phyloP scores from a whole-genome alignment of 2,888 invertebrate species.

The Plebejus anna region DNA sequence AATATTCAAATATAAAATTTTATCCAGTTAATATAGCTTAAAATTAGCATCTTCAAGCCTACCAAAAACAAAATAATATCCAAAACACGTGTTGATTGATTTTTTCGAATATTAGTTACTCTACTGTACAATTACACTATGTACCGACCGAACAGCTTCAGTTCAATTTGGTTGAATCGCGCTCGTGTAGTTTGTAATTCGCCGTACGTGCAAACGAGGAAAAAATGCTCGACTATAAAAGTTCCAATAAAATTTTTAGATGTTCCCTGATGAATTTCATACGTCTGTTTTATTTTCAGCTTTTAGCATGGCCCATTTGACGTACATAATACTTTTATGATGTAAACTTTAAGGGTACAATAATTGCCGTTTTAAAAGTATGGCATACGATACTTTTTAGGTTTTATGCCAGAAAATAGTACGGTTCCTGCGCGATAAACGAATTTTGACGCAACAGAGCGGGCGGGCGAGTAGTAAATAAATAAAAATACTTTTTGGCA shows the following conservation, averaged over 20 bases:
- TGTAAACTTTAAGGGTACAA: too few relatives aligned
- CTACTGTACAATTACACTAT: background rate
- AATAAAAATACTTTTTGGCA: background rate
- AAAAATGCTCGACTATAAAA: slow-evolving; percentile 17
- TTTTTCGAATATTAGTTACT: background rate
- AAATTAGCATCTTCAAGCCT: too few relatives aligned
- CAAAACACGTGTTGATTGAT: too few relatives aligned
- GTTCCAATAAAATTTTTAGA: background rate
- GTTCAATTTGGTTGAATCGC: slow-evolving; percentile 5
- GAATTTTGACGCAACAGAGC: too few relatives aligned
- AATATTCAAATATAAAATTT: too few relatives aligned
- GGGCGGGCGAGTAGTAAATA: background rate
- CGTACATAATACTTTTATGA: too few relatives aligned
- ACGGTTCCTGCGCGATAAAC: too few relatives aligned
- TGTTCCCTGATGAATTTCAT: background rate
- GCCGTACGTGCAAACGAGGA: slow-evolving; percentile 1
- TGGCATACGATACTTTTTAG: too few relatives aligned
- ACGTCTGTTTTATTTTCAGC: background rate
- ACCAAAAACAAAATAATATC: too few relatives aligned
- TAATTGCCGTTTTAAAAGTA: too few relatives aligned
- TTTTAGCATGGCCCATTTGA: background rate
- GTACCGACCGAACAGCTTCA: slow-evolving; percentile 1
- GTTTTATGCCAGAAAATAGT: too few relatives aligned
- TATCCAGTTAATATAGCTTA: too few relatives aligned
- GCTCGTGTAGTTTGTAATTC: slow-evolving; percentile 17